Conservation (phyloP, 2,888 invertebrate genomes). For the Euzetes globulus region DNA sequence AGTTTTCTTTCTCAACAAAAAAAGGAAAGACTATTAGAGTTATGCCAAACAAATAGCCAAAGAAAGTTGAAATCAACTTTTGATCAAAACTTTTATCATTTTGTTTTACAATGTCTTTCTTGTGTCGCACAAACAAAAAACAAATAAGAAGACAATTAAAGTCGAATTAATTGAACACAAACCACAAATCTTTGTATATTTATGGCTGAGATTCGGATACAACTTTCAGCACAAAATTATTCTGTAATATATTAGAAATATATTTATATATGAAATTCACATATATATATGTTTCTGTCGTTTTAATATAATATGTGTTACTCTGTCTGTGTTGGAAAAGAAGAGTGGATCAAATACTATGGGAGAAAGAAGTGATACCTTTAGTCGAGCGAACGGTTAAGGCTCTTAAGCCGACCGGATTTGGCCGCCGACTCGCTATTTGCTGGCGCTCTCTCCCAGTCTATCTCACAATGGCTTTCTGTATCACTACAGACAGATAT, state of each 20-base stretch:
- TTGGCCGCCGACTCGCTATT: slow-evolving; percentile 40
- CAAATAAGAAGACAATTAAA: too few species aligned
- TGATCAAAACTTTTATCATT: not conserved
- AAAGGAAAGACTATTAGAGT: too few species aligned
- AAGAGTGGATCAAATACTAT: slow-evolving; percentile 26
- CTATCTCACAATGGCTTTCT: not conserved
- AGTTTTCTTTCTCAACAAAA: not conserved
- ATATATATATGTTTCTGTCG: slow-evolving; percentile 10
- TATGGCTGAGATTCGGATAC: too few species aligned
- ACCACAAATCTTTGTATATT: too few species aligned
- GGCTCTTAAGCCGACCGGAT: slow-evolving; percentile 40
- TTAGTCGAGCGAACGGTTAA: slow-evolving; percentile 17
- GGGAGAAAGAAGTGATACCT: slow-evolving; percentile 27
- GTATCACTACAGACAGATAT: slow-evolving; percentile 13
- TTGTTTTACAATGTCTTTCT: not conserved
- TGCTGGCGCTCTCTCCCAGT: slow-evolving; percentile 34
- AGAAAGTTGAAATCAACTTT: not conserved
- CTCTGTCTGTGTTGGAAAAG: not conserved
- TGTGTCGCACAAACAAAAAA: not conserved
- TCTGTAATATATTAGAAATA: slow-evolving; percentile 18
- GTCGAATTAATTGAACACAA: too few species aligned
- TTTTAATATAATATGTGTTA: slow-evolving; percentile 8
- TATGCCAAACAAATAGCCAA: too few species aligned
- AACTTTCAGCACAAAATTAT: not conserved
- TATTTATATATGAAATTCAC: not conserved